A percentile compares a stretch with the other conserved stretches of the same genome.
Evolutionary conservation across 2,888 invertebrate species (phyloP).

Genomic region (Caradrina clavipalpis): DNA sequence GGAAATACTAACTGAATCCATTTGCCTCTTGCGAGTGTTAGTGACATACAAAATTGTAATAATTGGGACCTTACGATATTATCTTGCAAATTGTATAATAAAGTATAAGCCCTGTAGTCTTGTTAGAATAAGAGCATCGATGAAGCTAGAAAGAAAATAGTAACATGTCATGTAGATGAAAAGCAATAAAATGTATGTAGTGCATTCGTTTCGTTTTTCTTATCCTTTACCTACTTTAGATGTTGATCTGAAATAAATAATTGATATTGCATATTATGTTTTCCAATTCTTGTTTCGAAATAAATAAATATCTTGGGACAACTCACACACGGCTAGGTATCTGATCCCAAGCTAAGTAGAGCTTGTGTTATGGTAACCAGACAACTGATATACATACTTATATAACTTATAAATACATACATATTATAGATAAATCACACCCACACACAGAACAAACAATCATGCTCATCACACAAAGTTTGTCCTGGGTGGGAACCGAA

Average conservation of each 20-base stretch:
- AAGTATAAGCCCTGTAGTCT: neutral
- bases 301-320: too few species aligned
- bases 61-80: too few species aligned
- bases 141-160: neutral
- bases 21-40: neutral
- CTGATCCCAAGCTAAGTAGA: too few species aligned
- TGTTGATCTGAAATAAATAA: neutral
- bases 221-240: neutral
- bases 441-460: too few species aligned
- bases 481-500: too few species aligned
- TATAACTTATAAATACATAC: too few species aligned
- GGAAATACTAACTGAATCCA: neutral
- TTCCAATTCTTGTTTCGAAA: neutral
- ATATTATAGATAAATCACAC: too few species aligned
- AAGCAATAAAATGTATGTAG: slow-evolving; percentile 18
- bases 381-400: too few species aligned
- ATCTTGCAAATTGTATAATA: neutral
- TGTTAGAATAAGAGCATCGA: slow-evolving; percentile 14
- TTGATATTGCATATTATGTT: neutral
- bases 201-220: slow-evolving; percentile 11
- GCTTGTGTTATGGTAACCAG: too few species aligned
- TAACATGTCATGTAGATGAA: slow-evolving; percentile 5
- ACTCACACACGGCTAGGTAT: too few species aligned
- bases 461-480: too few species aligned
- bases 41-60: neutral